Conservation (phyloP, 2,888 invertebrate genomes). For the Epistrophe eligans region DNA sequence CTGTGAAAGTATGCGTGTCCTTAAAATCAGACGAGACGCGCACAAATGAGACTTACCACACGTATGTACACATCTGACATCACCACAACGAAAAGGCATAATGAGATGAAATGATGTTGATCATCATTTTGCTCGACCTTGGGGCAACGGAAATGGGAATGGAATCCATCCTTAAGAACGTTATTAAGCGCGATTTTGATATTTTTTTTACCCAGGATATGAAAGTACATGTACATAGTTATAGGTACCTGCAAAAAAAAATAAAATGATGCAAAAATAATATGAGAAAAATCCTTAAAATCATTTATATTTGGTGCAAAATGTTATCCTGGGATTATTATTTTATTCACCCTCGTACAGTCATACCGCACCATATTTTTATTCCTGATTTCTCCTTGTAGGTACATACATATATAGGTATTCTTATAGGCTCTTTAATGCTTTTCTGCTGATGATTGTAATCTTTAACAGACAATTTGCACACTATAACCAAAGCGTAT, state of each 20-base stretch:
- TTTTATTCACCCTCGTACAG: slow-evolving; percentile 21
- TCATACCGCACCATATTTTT: not conserved
- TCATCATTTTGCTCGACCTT: slow-evolving; percentile 54
- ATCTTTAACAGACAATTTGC: slow-evolving; percentile 50
- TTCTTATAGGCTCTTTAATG: not conserved
- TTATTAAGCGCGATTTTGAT: slow-evolving; percentile 42
- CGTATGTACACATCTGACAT: too few species aligned
- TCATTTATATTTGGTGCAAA: slow-evolving; percentile 56
- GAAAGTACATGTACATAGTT: not conserved
- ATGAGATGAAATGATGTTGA: slow-evolving; percentile 65
- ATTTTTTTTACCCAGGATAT: not conserved
- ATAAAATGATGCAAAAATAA: not conserved
- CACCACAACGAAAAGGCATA: slow-evolving; percentile 11
- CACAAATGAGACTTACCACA: slow-evolving; percentile 46
- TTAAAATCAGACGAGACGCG: slow-evolving; percentile 39
- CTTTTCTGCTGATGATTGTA: slow-evolving; percentile 36
- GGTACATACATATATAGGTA: too few species aligned
- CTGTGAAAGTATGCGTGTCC: slow-evolving; percentile 43
- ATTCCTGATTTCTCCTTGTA: not conserved
- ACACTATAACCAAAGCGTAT: slow-evolving; percentile 7
- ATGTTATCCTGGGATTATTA: slow-evolving; percentile 67
- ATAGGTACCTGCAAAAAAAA: not conserved
- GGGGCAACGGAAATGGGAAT: slow-evolving; percentile 29
- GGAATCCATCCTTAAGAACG: slow-evolving; percentile 28
- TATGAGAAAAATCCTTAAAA: slow-evolving; percentile 59